Evolutionary conservation across 2,113 vertebrate genomes (phyloP).

Genomic region (Nycticorax nycticorax): DNA sequence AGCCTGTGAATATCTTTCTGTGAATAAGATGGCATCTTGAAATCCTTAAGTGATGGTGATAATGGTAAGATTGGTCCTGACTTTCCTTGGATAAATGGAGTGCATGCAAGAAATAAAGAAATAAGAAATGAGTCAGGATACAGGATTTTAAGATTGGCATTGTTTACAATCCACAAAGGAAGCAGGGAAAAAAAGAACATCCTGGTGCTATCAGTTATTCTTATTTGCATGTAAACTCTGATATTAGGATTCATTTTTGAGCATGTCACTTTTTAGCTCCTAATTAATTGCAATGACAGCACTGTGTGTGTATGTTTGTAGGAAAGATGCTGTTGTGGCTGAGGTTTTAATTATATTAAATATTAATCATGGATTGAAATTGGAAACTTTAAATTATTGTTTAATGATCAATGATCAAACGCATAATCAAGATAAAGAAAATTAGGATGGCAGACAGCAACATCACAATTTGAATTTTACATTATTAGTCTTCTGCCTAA

Average conservation of each 20-base stretch:
- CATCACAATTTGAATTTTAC: constrained; percentile 58
- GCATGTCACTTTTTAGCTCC: constrained; percentile 69
- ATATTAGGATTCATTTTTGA: constrained; percentile 52
- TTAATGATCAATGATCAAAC: constrained; percentile 76
- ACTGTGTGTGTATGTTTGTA: not conserved
- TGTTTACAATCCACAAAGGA: constrained; percentile 32
- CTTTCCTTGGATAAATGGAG: not conserved
- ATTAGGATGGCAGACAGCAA: constrained; percentile 63
- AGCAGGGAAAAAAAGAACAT: constrained; percentile 45
- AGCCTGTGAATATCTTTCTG: not conserved
- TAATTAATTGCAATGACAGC: constrained; percentile 73
- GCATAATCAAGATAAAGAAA: constrained; percentile 69
- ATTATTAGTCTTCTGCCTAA: constrained; percentile 76
- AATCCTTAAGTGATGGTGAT: not conserved
- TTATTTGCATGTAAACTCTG: constrained; percentile 56
- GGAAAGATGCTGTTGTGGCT: constrained; percentile 12
- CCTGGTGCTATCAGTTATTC: not conserved
- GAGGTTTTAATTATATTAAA: constrained; percentile 73
- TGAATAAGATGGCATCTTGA: constrained; percentile 39
- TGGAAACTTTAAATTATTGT: constrained; percentile 72
- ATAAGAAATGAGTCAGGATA: not conserved
- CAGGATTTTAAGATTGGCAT: not conserved
- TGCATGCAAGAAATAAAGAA: not conserved
- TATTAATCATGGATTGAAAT: constrained; percentile 63
- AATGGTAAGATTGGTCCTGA: not conserved